Evolutionary conservation across 2,888 invertebrate species (phyloP).

Genomic region (Noctua fimbriata): DNA sequence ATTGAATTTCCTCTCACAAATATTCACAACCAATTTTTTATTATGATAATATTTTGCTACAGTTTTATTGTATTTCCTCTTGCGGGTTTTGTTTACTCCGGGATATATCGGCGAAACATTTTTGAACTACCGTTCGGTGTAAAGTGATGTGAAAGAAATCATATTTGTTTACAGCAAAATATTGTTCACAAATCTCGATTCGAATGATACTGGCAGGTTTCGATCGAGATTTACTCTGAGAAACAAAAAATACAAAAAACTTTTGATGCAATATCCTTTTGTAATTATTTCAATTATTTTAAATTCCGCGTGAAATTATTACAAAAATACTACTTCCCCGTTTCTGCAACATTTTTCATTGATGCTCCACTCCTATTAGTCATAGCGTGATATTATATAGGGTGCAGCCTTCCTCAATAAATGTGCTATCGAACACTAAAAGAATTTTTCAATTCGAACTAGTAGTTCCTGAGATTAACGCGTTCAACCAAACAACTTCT

Average conservation of each 20-base stretch:
- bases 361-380: too few species aligned
- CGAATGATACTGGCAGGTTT: background rate
- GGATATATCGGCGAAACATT: constrained; percentile 1
- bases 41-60: constrained; percentile 47
- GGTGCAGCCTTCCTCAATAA: too few species aligned
- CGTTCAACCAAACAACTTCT: too few species aligned
- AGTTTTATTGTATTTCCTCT: constrained; percentile 51
- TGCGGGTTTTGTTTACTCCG: constrained; percentile 31
- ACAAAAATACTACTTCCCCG: too few species aligned
- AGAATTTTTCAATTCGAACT: too few species aligned
- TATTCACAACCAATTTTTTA: constrained; percentile 49
- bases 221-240: background rate
- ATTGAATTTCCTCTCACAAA: constrained; percentile 58
- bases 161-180: background rate
- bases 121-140: background rate
- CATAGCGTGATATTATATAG: too few species aligned
- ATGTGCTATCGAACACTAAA: too few species aligned
- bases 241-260: too few species aligned
- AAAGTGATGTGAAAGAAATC: too few species aligned
- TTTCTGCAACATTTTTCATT: too few species aligned
- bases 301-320: background rate
- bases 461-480: too few species aligned
- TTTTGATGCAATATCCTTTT: background rate
- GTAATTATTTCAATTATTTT: background rate
- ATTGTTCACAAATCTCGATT: background rate